Conservation (phyloP, 2,113 vertebrate species). For the Myrmophylax atrothorax region DNA sequence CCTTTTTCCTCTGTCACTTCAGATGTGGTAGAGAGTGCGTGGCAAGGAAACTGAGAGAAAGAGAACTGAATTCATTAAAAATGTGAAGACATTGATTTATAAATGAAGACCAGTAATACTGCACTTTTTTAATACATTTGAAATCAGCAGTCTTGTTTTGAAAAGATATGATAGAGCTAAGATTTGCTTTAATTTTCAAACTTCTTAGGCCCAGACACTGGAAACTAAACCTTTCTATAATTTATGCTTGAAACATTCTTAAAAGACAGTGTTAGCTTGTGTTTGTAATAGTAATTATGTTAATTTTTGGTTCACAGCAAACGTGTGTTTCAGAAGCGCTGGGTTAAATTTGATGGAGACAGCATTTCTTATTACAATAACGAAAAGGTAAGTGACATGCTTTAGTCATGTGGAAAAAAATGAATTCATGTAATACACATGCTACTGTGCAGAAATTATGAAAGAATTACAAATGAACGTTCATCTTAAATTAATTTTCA, state of each 20-base stretch:
- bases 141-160: not conserved
- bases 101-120: not conserved
- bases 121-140: not conserved
- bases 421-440: not conserved
- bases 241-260: not conserved
- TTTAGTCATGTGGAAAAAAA: not conserved
- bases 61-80: not conserved
- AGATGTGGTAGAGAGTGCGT: not conserved
- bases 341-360: constrained; percentile 91
- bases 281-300: not conserved
- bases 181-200: not conserved
- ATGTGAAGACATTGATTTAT: not conserved
- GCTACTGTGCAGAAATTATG: not conserved
- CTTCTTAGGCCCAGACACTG: not conserved
- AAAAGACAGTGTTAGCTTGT: not conserved
- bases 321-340: constrained; percentile 90
- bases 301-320: constrained; percentile 79
- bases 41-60: not conserved
- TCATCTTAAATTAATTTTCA: not conserved
- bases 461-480: not conserved
- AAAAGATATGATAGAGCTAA: not conserved
- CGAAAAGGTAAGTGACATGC: constrained; percentile 83
- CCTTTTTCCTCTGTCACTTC: not conserved
- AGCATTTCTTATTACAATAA: constrained; percentile 92
- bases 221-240: not conserved